Evolutionary conservation across 2,888 invertebrate species (phyloP).

Genomic region (Laspeyria flexula): DNA sequence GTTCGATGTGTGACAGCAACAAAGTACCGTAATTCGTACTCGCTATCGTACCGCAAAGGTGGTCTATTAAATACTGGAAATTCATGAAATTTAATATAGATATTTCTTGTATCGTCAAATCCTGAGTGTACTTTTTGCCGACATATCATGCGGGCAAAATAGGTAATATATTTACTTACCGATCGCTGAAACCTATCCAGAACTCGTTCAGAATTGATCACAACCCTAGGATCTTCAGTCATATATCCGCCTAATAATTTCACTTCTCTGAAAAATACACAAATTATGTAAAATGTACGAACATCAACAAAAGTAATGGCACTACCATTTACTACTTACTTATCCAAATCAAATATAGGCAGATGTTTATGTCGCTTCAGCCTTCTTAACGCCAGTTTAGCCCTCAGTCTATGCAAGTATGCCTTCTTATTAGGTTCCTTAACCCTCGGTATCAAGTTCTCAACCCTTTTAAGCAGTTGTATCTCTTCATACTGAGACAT

Average conservation of each 20-base stretch:
- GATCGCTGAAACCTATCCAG: slow-evolving; percentile 81
- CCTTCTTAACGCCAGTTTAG: slow-evolving; percentile 70
- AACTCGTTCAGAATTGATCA: slow-evolving; percentile 65
- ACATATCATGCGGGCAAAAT: too few species aligned
- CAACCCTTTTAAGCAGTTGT: slow-evolving; percentile 75
- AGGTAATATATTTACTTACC: too few species aligned
- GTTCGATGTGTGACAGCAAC: slow-evolving; percentile 82
- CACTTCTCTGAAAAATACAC: slow-evolving; percentile 57
- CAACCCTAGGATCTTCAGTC: slow-evolving; percentile 59
- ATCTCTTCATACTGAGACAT: slow-evolving; percentile 77
- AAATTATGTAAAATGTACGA: not conserved
- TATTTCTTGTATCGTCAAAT: too few species aligned
- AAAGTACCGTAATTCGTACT: slow-evolving; percentile 72
- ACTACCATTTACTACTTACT: slow-evolving; percentile 53
- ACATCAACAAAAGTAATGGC: too few species aligned
- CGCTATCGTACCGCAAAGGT: slow-evolving; percentile 71
- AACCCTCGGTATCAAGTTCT: slow-evolving; percentile 65
- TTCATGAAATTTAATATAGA: not conserved
- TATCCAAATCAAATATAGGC: slow-evolving; percentile 77
- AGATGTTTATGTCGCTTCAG: slow-evolving; percentile 76
- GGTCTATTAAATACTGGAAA: slow-evolving; percentile 71
- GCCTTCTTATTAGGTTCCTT: slow-evolving; percentile 63
- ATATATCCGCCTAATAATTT: slow-evolving; percentile 69
- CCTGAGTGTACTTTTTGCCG: too few species aligned
- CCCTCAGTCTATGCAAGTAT: slow-evolving; percentile 59